phyloP scores from a whole-genome alignment of 1,140 invertebrate species.

The Drosophila azteca region DNA sequence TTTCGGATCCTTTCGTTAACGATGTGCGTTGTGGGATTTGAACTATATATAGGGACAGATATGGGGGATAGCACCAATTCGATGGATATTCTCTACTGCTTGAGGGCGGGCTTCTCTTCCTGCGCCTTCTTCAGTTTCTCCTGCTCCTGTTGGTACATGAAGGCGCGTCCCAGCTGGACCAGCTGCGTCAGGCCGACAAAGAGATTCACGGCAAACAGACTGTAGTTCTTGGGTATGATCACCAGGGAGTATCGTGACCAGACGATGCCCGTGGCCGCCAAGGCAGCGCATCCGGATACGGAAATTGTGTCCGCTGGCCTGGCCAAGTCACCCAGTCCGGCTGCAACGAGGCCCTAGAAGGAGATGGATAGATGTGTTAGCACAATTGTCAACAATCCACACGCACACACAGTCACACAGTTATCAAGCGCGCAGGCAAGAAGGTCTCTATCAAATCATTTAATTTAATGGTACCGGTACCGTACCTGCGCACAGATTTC shows the following conservation, averaged over 20 bases:
- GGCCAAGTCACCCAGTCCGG: slow-evolving; percentile 95
- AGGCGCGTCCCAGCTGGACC: slow-evolving; percentile 71
- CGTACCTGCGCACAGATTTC: slow-evolving; percentile 55
- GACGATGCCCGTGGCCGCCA: slow-evolving; percentile 86
- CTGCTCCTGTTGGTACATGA: slow-evolving; percentile 62
- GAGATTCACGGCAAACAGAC: slow-evolving; percentile 77
- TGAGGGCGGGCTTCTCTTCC: slow-evolving; percentile 21
- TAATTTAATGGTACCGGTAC: slow-evolving; percentile 34
- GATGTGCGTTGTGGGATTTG: slow-evolving; percentile 52
- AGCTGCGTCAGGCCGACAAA: slow-evolving; percentile 78
- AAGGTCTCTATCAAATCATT: too few species aligned
- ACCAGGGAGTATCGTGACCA: slow-evolving; percentile 81
- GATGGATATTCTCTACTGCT: slow-evolving; percentile 30
- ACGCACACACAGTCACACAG: slow-evolving; percentile 4
- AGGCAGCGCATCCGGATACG: slow-evolving; percentile 91
- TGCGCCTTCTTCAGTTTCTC: slow-evolving; percentile 58
- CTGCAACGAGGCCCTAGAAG: slow-evolving; percentile 92
- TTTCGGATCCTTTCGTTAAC: slow-evolving; percentile 24
- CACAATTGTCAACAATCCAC: neutral
- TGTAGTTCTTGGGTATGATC: slow-evolving; percentile 81
- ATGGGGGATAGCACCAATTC: slow-evolving; percentile 27
- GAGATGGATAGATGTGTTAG: neutral
- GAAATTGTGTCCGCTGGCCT: slow-evolving; percentile 96
- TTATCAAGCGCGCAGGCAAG: slow-evolving; percentile 28
- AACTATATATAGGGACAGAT: slow-evolving; percentile 7